These are phyloP conservation scores for Platyscapa corneri DNA, from an alignment of 1,140 invertebrate genomes.

Conservation along the genomic window DNA sequence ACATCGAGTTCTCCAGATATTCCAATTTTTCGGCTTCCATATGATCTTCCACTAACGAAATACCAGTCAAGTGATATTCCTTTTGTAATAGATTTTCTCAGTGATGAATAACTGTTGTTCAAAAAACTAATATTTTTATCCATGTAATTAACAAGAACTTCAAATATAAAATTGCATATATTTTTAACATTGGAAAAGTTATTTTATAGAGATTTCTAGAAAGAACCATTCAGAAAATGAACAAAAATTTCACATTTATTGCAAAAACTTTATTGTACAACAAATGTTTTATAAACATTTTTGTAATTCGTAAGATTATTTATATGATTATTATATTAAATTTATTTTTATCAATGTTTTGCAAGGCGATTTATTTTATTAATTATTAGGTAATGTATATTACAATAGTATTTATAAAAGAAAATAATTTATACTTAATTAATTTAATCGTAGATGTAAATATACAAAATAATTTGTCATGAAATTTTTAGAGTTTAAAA, in stretches of 20 bases:
- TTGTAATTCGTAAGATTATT: too few species aligned
- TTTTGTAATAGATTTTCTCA: conserved; percentile 73
- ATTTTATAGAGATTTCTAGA: not conserved
- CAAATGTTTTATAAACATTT: not conserved
- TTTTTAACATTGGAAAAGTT: not conserved
- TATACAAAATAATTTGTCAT: too few species aligned
- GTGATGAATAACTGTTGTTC: not conserved
- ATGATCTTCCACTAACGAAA: conserved; percentile 83
- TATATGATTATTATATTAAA: too few species aligned
- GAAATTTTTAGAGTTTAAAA: too few species aligned
- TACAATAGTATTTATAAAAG: too few species aligned
- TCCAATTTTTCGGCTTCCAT: conserved; percentile 83
- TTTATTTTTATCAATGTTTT: too few species aligned
- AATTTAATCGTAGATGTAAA: too few species aligned
- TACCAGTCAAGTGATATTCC: conserved; percentile 80
- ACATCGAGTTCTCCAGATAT: conserved; percentile 67
- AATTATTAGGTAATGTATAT: too few species aligned
- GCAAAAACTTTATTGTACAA: not conserved
- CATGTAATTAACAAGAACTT: not conserved
- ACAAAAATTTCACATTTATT: too few species aligned
- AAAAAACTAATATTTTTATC: not conserved
- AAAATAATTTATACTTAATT: too few species aligned
- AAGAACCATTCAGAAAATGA: too few species aligned
- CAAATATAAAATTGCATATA: not conserved
- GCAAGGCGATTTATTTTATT: too few species aligned